Evolutionary conservation across 2,113 vertebrate genomes (phyloP).

Genomic region (Phylloscopus whistleri): DNA sequence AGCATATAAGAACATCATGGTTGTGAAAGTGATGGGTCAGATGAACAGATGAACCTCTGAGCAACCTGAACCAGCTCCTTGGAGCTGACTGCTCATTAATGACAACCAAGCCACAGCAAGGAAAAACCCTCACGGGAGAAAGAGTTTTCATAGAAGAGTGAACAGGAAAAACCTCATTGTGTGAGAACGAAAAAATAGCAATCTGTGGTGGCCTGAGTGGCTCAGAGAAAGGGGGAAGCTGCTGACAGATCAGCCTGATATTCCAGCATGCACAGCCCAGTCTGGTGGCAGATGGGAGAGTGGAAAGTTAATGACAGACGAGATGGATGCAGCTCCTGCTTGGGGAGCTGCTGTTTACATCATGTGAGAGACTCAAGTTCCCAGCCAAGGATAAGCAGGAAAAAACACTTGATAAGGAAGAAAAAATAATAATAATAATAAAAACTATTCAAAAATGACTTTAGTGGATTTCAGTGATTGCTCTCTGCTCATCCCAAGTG

Average conservation of each 20-base stretch:
- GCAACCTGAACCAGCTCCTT: neutral
- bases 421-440: neutral
- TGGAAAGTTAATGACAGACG: neutral
- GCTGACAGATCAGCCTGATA: neutral
- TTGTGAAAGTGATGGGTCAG: neutral
- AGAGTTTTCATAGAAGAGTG: neutral
- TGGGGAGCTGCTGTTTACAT: neutral
- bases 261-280: neutral
- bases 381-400: neutral
- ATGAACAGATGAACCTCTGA: neutral
- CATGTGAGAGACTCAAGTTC: neutral
- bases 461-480: neutral
- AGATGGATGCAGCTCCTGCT: neutral
- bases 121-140: neutral
- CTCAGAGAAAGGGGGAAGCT: neutral
- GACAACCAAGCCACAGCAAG: neutral
- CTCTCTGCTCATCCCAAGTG: neutral
- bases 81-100: neutral
- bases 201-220: neutral
- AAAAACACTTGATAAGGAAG: neutral
- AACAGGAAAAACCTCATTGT: neutral
- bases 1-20: neutral
- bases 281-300: neutral
- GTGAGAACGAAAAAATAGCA: neutral
- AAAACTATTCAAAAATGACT: neutral